These are phyloP conservation scores for Artibeus lituratus DNA, from an alignment of 2,797 vertebrate species.

Conservation along the genomic window DNA sequence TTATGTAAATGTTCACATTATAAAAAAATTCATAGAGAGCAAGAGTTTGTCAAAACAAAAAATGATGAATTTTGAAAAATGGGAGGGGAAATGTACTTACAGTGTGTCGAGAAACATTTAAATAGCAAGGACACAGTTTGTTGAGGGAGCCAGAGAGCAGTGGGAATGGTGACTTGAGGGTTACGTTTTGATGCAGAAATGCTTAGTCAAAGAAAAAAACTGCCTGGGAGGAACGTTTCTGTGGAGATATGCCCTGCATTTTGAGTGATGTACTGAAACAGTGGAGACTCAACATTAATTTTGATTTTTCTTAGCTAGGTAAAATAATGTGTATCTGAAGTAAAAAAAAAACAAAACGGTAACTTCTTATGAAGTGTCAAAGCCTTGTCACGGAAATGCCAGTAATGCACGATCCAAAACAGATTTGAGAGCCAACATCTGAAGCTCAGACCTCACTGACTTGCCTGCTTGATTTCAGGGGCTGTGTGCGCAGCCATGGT, in stretches of 20 bases:
- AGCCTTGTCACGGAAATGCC: neutral
- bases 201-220: neutral
- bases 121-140: neutral
- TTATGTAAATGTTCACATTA: neutral
- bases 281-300: neutral
- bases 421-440: neutral
- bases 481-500: accelerated
- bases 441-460: neutral
- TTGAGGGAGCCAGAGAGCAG: neutral
- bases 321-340: neutral
- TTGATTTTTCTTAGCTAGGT: slow-evolving; percentile 33
- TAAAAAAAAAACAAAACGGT: neutral
- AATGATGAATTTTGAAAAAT: neutral
- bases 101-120: neutral
- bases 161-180: neutral
- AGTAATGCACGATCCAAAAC: neutral
- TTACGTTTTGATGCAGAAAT: neutral
- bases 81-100: neutral
- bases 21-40: neutral
- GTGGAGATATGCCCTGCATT: neutral
- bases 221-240: neutral
- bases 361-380: neutral
- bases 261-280: neutral
- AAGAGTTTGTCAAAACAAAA: slow-evolving; percentile 27
- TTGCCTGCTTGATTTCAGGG: neutral